These are phyloP conservation scores for Noctua fimbriata DNA, from an alignment of 2,888 invertebrate genomes.

Conservation along the genomic window DNA sequence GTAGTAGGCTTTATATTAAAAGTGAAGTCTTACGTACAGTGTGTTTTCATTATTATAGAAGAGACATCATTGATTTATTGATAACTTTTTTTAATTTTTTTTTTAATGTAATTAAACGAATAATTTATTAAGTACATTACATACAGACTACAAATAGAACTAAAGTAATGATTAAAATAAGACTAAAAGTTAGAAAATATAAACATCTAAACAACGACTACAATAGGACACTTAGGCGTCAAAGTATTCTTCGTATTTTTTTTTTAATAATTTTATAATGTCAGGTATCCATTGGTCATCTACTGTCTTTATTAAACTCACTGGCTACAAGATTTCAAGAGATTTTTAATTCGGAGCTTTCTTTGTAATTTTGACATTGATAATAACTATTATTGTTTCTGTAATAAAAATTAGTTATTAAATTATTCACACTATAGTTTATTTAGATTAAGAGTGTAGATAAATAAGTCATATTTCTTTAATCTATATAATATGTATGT, in stretches of 20 bases:
- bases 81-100: background rate
- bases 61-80: background rate
- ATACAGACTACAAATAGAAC: too few species aligned
- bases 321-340: background rate
- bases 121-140: too few species aligned
- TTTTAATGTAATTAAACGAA: too few species aligned
- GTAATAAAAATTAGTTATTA: background rate
- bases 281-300: background rate
- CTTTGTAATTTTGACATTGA: background rate
- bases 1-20: background rate
- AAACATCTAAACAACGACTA: too few species aligned
- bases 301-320: background rate
- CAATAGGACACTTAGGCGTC: too few species aligned
- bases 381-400: background rate
- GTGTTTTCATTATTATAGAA: slow-evolving; percentile 4
- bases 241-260: too few species aligned
- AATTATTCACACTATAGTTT: too few species aligned
- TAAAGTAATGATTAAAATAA: too few species aligned
- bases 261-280: background rate
- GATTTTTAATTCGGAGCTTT: background rate
- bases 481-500: too few species aligned
- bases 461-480: too few species aligned
- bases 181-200: too few species aligned
- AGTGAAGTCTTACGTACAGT: background rate
- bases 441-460: too few species aligned